Percentiles rank a stretch among this genome's conserved stretches.
phyloP scores from a whole-genome alignment of 2,797 vertebrate species.

The Carapus acus region DNA sequence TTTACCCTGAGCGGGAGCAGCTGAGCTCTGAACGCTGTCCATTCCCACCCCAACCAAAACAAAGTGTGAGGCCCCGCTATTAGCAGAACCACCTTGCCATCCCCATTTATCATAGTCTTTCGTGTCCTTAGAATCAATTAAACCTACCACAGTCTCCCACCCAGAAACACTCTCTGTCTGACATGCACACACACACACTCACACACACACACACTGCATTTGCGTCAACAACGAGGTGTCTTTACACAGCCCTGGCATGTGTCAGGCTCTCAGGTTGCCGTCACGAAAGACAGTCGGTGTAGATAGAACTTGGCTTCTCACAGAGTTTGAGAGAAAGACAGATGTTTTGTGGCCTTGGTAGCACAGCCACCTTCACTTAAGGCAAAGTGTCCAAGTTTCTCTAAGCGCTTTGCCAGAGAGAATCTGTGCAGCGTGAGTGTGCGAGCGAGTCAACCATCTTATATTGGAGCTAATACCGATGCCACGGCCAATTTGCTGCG shows the following conservation, averaged over 20 bases:
- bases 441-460: constrained; percentile 26
- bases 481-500: constrained; percentile 12
- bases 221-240: constrained; percentile 5
- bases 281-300: constrained; percentile 19
- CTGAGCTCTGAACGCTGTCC: constrained; percentile 15
- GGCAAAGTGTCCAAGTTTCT: constrained; percentile 48
- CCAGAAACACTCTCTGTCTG: constrained; percentile 6
- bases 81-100: constrained; percentile 7
- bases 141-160: neutral
- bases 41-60: constrained; percentile 23
- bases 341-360: constrained; percentile 49
- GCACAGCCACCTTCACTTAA: constrained; percentile 50
- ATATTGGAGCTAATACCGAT: constrained; percentile 33
- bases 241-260: constrained; percentile 27
- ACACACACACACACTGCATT: constrained; percentile 4
- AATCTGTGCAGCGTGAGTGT: too few species aligned
- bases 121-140: constrained; percentile 9
- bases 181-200: constrained; percentile 9
- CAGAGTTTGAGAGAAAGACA: constrained; percentile 33
- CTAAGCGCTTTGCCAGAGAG: constrained; percentile 8
- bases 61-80: constrained; percentile 12
- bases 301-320: constrained; percentile 37
- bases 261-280: constrained; percentile 37
- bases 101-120: constrained; percentile 6
- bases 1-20: constrained; percentile 18